Evolutionary conservation across 92 coral and sea anemone genomes (phyloP), one percentile per base, ranked within the genome.

Genomic region (Bergia sp.): DNA sequence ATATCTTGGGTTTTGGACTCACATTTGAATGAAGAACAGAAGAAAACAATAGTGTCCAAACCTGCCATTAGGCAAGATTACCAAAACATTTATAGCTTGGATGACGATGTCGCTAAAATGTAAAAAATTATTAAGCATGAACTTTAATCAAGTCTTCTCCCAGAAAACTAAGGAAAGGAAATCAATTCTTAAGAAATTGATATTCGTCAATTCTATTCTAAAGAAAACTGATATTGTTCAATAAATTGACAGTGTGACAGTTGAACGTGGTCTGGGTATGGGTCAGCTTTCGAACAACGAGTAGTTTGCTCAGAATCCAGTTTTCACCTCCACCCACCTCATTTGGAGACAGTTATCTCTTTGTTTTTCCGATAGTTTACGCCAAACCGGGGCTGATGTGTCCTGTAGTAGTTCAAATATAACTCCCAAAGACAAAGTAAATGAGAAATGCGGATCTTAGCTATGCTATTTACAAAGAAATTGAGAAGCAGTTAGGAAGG

Each of bases 391-490:
- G 29, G 29, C 29, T 61, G 50, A 76, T 42, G 71, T 80, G 45
- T 37, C 69, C 77, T 79, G 20, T 79, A 79, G 82, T 53, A 45
- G 49, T 81, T 57, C 73, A 61, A 23, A 21, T 37, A 61, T 61
- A 57, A 57, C 44, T 37, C 50, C 41, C 12, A 21, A 58, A 10
- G 36, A 81, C 38, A 29, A 84, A 71, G 42, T n/a, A 82, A 84
- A 23, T n/a, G 29, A 23, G 77, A 71, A 42, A 2, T 80, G 57
- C 20, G 49, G 40, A 57, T 61, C 8, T 61, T 61, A 1, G n/a
- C n/a, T 42, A 44, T 71, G 44, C 23, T 84, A 43, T 84, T 73
- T 84, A 73, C 65, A 47, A 10, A 67, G 87, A 84, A 84, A 71
- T 45, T 8, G 65, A 84, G 87, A 84, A 69, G 65, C 42, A 12